These are phyloP conservation scores for Caradrina kadenii DNA, from an alignment of 2,888 invertebrate genomes.

Conservation along the genomic window DNA sequence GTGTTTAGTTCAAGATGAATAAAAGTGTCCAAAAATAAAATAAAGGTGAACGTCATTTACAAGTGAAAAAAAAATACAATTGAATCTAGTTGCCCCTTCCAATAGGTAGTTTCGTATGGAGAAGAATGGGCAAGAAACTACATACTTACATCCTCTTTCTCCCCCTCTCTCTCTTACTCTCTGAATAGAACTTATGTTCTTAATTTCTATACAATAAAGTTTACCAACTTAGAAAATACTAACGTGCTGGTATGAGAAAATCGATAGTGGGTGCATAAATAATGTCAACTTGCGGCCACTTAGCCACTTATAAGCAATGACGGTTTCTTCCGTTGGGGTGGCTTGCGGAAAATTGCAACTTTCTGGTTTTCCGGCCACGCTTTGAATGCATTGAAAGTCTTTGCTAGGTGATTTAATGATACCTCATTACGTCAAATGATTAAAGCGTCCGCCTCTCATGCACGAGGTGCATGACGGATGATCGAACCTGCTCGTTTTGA, in stretches of 20 bases:
- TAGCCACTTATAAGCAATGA: constrained; percentile 26
- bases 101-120: too few species aligned
- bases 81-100: too few species aligned
- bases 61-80: too few species aligned
- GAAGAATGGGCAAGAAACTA: too few species aligned
- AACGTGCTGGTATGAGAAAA: constrained; percentile 31
- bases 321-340: constrained; percentile 8
- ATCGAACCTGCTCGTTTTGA: too few species aligned
- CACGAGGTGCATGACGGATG: too few species aligned
- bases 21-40: too few species aligned
- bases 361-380: constrained; percentile 12
- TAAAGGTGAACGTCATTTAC: too few species aligned
- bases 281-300: constrained; percentile 31
- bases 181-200: not conserved
- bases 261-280: constrained; percentile 44
- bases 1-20: too few species aligned
- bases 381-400: not conserved
- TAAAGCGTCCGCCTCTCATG: not conserved
- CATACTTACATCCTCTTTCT: too few species aligned
- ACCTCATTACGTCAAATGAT: not conserved
- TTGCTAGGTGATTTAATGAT: not conserved
- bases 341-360: constrained; percentile 19
- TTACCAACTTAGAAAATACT: not conserved
- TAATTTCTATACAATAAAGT: constrained; percentile 14
- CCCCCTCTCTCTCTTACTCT: too few species aligned